Evolutionary conservation across 2,888 invertebrate genomes (phyloP), one percentile per base, ranked within the genome.

Genomic region (Tipula confusa): DNA sequence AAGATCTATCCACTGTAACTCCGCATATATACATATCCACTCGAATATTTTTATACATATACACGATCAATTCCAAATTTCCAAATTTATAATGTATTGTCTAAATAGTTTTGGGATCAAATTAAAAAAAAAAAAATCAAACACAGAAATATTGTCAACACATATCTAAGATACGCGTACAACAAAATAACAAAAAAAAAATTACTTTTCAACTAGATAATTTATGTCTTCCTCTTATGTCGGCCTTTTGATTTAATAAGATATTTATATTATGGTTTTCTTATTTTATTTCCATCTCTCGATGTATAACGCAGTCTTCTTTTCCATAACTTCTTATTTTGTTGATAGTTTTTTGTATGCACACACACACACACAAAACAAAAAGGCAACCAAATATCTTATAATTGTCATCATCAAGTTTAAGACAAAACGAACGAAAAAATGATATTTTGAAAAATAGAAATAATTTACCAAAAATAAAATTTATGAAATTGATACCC

Each of bases 171-270:
- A 64, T 64, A 64, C 64, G 64, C 64, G 64, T 64, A 64, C 64
- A 18, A 64, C 64, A 64, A 64, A 64, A 64, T 64, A 64, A 24
- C 18, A 64, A 43, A 43, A 43, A 43, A 18, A 64, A 64, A 64
- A 64, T 64, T 64, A 64, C 64, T 64, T 64, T 64, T 64, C n/a
- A 64, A 64, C 64, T 64, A 64, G 64, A 80, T 80, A 80, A 80
- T 80, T 80, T 80, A 80, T 80, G 80, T 80, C 80, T 80, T 80
- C 80, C 80, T 80, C 80, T 80, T 80, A n/a, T 80, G 80, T 80
- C 80, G 80, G 80, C 31, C 80, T 80, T 80, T 80, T 80, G 80
- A 80, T 80, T 80, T 80, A 80, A 80, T 80, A 80, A 80, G 80
- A 80, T 80, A 80, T 80, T 80, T 80, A 80, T 80, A 80, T 80